phyloP scores from a whole-genome alignment of 2,888 invertebrate species.

The Callinectes sapidus region DNA sequence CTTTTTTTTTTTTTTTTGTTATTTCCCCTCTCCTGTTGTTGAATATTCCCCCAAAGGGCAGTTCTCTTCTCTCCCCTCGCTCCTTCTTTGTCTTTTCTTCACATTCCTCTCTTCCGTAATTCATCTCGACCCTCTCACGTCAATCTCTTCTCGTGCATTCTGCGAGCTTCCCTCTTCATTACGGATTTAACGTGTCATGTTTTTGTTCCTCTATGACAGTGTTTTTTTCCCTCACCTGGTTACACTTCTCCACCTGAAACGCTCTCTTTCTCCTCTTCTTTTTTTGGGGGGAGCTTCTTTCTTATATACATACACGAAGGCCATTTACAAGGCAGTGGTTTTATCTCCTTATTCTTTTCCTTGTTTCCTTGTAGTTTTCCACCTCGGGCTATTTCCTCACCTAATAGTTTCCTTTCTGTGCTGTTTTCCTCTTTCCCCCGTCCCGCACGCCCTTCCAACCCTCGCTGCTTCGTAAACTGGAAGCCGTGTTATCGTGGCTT shows the following conservation, averaged over 20 bases:
- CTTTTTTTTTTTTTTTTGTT: not conserved
- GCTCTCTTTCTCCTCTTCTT: not conserved
- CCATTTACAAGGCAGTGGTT: not conserved
- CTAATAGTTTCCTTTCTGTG: not conserved
- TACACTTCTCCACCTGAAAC: not conserved
- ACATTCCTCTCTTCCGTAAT: not conserved
- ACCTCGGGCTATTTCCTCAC: not conserved
- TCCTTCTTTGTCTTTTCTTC: constrained; percentile 19
- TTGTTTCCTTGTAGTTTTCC: not conserved
- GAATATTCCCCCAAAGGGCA: not conserved
- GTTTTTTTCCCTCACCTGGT: too few relatives aligned
- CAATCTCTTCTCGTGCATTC: not conserved
- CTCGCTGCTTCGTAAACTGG: not conserved
- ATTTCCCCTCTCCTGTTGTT: not conserved
- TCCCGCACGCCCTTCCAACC: not conserved
- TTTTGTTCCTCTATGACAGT: not conserved
- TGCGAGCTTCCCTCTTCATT: not conserved
- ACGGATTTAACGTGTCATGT: not conserved
- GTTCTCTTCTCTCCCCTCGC: not conserved
- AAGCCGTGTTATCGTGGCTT: constrained; percentile 22
- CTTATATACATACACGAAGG: not conserved
- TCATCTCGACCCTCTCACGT: not conserved
- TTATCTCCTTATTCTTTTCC: not conserved
- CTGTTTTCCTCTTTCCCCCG: not conserved
- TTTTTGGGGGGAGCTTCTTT: too few relatives aligned